Base-by-base conservation (phyloP, 2,113 vertebrate genomes). In the Sciurus niger region DNA sequence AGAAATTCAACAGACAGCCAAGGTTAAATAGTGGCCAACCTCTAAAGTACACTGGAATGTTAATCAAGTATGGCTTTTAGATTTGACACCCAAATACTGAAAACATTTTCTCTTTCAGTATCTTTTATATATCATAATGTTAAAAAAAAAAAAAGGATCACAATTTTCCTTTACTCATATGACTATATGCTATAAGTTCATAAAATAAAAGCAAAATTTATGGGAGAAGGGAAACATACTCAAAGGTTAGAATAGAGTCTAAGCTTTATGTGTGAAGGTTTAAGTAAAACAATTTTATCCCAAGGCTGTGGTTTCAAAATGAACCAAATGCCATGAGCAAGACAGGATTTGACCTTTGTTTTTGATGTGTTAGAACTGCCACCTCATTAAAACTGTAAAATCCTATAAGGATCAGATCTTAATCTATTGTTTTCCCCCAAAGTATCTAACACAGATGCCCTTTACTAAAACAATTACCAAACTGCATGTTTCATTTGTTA, bases 251-350 rank as follows among this genome's bases (percentile, higher is more conserved):
- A 94, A 16, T 10, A 85, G 22, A 65, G 24, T 82, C 51, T 93
- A 68, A 97, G 53, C 58, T 87, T 95, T 65, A 48, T 72, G 17
- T 25, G 32, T 48, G 5, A 72, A 93, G 34, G 34, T 80, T 94
- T 79, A 97, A 82, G 40, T 89, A 92, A 93, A 90, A 90, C 24
- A 46, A 92, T 24, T 73, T 90, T 43, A 89, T 84, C 83, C 55
- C 30, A 87, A 86, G 16, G 18, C 63, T 48, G n/a, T 90, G 24
- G 17, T 84, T 94, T 94, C 51, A 89, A 90, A 97, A 96, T 58
- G n/a, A 74, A 65, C 73, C 92, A 95, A 89, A 0, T 65, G 11
- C 40, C 55, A 90, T 43, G 25, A 95, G 14, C 25, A 34, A 95
- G 48, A 92, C 8, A 43, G 34, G 65, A 89, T 6, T 24, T 24